phyloP scores from a whole-genome alignment of 2,113 vertebrate species.

The Excalfactoria chinensis region DNA sequence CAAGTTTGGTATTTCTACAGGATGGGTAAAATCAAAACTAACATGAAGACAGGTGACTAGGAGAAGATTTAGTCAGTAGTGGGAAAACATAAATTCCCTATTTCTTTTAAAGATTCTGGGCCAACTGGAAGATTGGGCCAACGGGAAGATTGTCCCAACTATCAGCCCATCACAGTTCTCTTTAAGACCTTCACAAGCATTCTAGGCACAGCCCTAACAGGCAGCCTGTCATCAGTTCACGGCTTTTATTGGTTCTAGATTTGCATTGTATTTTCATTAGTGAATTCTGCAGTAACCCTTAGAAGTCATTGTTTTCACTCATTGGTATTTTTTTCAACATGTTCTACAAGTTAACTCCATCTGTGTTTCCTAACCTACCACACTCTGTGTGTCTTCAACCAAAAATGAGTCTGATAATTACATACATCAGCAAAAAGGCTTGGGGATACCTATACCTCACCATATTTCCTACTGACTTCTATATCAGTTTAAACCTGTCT shows the following conservation, averaged over 20 bases:
- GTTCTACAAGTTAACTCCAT: not conserved
- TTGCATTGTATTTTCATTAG: not conserved
- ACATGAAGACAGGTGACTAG: not conserved
- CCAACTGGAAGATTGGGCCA: not conserved
- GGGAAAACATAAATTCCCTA: not conserved
- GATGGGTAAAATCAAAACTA: not conserved
- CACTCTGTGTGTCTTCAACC: not conserved
- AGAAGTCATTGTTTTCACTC: not conserved
- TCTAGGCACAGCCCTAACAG: not conserved
- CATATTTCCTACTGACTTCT: not conserved
- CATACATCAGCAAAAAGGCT: accelerated
- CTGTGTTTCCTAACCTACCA: not conserved
- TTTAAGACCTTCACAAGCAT: not conserved
- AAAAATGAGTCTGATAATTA: not conserved
- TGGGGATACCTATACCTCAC: not conserved
- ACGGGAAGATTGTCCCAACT: not conserved
- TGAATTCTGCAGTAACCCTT: accelerated
- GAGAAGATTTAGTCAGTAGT: not conserved
- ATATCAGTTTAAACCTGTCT: not conserved
- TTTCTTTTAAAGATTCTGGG: not conserved
- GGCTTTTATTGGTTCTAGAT: not conserved
- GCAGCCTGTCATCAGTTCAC: not conserved
- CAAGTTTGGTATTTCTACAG: not conserved
- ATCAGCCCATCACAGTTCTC: not conserved
- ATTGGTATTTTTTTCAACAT: not conserved